Conservation (phyloP, 2,888 invertebrate species). For the Heliconius charithonia region DNA sequence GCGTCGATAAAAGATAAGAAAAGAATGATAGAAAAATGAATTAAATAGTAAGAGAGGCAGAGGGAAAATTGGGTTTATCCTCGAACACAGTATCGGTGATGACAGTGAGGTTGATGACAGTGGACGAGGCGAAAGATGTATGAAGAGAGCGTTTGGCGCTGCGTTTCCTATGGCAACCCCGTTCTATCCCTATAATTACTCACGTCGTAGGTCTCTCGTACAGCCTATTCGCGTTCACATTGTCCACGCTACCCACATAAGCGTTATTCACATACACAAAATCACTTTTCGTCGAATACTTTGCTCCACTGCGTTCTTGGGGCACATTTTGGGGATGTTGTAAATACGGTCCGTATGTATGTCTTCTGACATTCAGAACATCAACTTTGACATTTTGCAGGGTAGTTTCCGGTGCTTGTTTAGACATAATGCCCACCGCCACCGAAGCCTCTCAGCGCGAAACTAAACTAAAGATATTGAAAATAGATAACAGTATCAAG, state of each 20-base stretch:
- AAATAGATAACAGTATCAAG: slow-evolving; percentile 30
- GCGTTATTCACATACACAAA: slow-evolving; percentile 71
- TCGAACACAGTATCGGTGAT: too few relatives aligned
- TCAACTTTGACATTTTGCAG: slow-evolving; percentile 42
- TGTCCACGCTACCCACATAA: slow-evolving; percentile 65
- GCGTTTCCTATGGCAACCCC: neutral
- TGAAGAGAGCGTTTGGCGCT: neutral
- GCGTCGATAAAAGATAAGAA: too few relatives aligned
- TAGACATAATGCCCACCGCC: slow-evolving; percentile 46
- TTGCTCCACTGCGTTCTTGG: neutral
- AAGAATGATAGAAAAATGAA: too few relatives aligned
- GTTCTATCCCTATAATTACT: neutral
- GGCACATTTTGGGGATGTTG: neutral
- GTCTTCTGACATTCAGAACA: slow-evolving; percentile 41
- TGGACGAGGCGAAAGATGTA: neutral
- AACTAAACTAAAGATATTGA: slow-evolving; percentile 37
- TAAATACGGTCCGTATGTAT: slow-evolving; percentile 47
- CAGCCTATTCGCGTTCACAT: slow-evolving; percentile 52
- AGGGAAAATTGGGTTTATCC: too few relatives aligned
- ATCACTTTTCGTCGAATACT: slow-evolving; percentile 47
- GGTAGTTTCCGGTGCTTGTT: slow-evolving; percentile 30
- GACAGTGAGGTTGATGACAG: neutral
- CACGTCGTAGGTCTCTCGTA: slow-evolving; percentile 61
- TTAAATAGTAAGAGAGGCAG: too few relatives aligned
- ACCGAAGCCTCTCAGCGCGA: slow-evolving; percentile 16